Evolutionary conservation across 1,140 invertebrate species (phyloP), one percentile per base, ranked within the genome.

Genomic region (Macrotrachela quadricornifera): DNA sequence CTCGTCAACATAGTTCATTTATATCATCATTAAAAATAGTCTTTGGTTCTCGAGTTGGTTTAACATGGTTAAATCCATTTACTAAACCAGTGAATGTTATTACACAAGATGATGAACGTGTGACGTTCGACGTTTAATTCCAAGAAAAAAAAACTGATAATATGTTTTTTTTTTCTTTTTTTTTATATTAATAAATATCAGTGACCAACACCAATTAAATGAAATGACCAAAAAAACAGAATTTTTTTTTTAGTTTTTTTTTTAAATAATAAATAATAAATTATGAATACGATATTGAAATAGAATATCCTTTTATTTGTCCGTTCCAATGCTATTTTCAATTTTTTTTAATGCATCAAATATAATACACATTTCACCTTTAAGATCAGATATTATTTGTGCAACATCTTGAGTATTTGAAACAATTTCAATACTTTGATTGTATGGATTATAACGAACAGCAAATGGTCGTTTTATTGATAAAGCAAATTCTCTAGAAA

Each of bases 401-500:
- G 51, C 46, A 17, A 53, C 51, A 41, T 53, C 44, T 43, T 53
- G 51, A 14, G 51, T 47, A 10, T 53, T 53, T n/a, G 36, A 39
- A 21, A 95, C 72, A 38, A 92, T 80, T 64, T 83, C 83, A 42
- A 95, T 79, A 46, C 77, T 81, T 62, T 87, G 81, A 0, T 85
- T 92, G 63, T 90, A 88, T 0, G 87, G 75, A 63, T 91, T 90
- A 68, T 91, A 94, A 46, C 84, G 75, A 0, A 92, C 85, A 40
- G 83, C 81, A 64, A 91, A 94, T 39, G 80, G 78, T 53, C 83
- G 78, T 1, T 83, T 82, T 59, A 92, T 90, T 0, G 79, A 82
- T 56, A 82, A 75, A 1, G 85, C 78, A 67, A 81, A 92, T 78
- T 84, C 81, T 60, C 86, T 91, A 69, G 52, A 49, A 50, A 38